phyloP scores from a whole-genome alignment of 64 coral and sea anemone species.

The Montipora efflorescens region DNA sequence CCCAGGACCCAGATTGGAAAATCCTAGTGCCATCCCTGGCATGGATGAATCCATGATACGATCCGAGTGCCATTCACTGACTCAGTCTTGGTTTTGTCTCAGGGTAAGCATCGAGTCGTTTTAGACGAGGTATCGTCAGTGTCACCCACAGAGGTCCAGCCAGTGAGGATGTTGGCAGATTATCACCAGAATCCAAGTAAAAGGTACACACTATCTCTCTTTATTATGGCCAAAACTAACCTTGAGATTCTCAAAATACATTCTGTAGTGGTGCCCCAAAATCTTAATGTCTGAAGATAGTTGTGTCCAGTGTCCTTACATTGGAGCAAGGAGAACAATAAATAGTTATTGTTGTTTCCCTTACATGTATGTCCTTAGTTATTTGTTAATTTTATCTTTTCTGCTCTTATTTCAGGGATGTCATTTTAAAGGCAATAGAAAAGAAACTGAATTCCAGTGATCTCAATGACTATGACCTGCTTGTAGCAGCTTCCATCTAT shows the following conservation, averaged over 20 bases:
- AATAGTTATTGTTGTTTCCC: too few relatives aligned
- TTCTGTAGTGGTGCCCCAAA: too few relatives aligned
- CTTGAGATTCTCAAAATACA: too few relatives aligned
- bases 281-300: too few relatives aligned
- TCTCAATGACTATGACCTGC: conserved; percentile 95
- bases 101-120: conserved; percentile 98
- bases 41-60: too few relatives aligned
- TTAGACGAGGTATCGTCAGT: conserved; percentile 90
- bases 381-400: neutral
- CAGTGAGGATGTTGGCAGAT: conserved; percentile 89
- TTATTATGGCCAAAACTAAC: too few relatives aligned
- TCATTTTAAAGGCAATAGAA: conserved; percentile 88
- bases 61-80: neutral
- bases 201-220: conserved; percentile 37
- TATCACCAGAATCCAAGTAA: conserved; percentile 92
- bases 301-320: too few relatives aligned
- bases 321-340: too few relatives aligned
- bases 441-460: conserved; percentile 93
- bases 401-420: conserved; percentile 65
- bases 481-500: conserved; percentile 92
- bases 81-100: neutral
- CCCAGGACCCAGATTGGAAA: too few relatives aligned
- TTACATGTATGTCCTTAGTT: too few relatives aligned
- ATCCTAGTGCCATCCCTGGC: too few relatives aligned
- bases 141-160: conserved; percentile 93